A percentile compares a stretch with the other conserved stretches of the same genome.
These are phyloP conservation scores for Kuschelorhynchus macadamiae DNA, from an alignment of 2,888 invertebrate species.

Conservation along the genomic window DNA sequence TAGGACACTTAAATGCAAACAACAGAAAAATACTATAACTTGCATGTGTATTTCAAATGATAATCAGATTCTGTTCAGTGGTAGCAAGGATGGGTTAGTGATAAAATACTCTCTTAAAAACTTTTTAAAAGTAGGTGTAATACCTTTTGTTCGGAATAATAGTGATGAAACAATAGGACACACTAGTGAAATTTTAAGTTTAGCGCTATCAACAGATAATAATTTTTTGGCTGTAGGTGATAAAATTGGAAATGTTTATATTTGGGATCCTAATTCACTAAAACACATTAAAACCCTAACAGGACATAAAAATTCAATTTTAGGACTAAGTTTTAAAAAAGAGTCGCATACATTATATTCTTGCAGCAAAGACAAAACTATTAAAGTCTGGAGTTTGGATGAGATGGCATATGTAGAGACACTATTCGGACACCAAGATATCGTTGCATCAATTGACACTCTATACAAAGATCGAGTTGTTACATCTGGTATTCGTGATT, in stretches of 20 bases:
- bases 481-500: slow-evolving; percentile 91
- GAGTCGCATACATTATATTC: slow-evolving; percentile 90
- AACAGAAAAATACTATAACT: slow-evolving; percentile 85
- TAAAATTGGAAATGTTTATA: slow-evolving; percentile 77
- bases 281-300: slow-evolving; percentile 84
- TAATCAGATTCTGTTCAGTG: slow-evolving; percentile 81
- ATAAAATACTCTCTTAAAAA: slow-evolving; percentile 85
- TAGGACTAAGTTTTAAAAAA: slow-evolving; percentile 87
- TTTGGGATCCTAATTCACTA: slow-evolving; percentile 87
- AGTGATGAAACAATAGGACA: slow-evolving; percentile 59
- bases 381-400: slow-evolving; percentile 96
- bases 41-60: slow-evolving; percentile 85
- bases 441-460: slow-evolving; percentile 90
- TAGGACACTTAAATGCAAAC: slow-evolving; percentile 78
- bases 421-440: slow-evolving; percentile 92
- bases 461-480: slow-evolving; percentile 88
- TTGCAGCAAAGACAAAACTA: slow-evolving; percentile 81
- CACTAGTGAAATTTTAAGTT: slow-evolving; percentile 71
- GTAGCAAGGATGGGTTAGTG: slow-evolving; percentile 89
- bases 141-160: slow-evolving; percentile 68
- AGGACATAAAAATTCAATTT: slow-evolving; percentile 82
- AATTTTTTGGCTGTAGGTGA: slow-evolving; percentile 87
- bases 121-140: slow-evolving; percentile 74
- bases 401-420: slow-evolving; percentile 98
- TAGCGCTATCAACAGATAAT: slow-evolving; percentile 84